Evolutionary conservation across 2,797 vertebrate genomes (phyloP), one percentile per base, ranked within the genome.

Genomic region (Platalea minor): DNA sequence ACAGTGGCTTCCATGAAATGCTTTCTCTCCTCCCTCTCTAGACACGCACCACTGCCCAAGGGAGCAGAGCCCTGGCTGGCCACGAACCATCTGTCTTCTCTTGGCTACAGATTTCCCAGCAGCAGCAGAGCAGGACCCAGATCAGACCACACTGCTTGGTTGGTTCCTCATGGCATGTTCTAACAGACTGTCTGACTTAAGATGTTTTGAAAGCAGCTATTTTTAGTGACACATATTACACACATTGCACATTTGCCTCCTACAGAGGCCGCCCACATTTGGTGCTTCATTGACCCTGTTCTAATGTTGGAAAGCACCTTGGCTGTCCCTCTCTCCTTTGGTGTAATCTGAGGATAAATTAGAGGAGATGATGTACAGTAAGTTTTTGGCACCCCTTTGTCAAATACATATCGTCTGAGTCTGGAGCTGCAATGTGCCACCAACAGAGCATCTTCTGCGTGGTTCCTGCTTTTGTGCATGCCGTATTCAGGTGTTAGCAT

Each of bases 401-500:
- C 72, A 75, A 28, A 61, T 10, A 35, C 10, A 1, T 4, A 8
- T 33, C 3, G 0, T 8, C 60, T 17, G 39, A 53, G 25, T 6
- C 25, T 77, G 78, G 31, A 48, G 61, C 65, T 86, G 59, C 59
- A 48, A 9, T 1, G 24, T 59, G 60, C 41, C 56, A 7, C 4
- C 41, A 39, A 2, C 56, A 91, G 60, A 70, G 25, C 10, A 28
- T 10, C 64, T 72, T 37, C 78, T 14, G 17, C 10, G 19, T 9
- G 43, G 10, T 10, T 74, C 79, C 53, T 53, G 57, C 35, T 35
- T 25, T 29, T 19, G 37, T 23, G 41, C 16, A 2, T 33, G 41
- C 33, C 0, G 0, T 9, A 4, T 26, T 28, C 25, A 11, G 35
- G 26, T 19, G 65, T 13, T 18, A 17, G 48, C 65, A 51, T 1